Base-by-base conservation (phyloP, 2,113 vertebrate genomes). In the Hippocampus abdominalis region DNA sequence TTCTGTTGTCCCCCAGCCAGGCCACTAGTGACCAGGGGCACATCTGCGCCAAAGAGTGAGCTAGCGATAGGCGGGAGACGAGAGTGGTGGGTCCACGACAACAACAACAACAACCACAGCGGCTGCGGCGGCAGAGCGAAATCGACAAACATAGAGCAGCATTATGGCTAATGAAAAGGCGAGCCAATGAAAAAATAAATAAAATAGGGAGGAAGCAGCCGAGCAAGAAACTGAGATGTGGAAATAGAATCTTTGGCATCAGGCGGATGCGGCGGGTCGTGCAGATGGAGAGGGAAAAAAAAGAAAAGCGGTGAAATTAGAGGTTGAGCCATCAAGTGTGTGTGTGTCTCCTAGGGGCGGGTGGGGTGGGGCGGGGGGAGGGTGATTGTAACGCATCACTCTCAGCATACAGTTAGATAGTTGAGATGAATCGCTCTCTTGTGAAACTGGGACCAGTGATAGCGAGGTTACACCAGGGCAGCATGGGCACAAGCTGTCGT, bases 271-370 rank as follows among this genome's bases (percentile, higher is more conserved):
- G 80, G 66, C 73, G 81, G 86, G 73, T 89, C 78, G 73, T 20
- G 59, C 83, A 73, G 82, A 89, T 88, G 87, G 63, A 64, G 21
- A 16, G 23, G 42, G 13, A 40, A 46, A 21, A 6, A 25, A 42
- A 23, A 84, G 89, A 91, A 91, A 93, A 91, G 79, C 76, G 88
- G 83, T 62, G 75, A 89, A 92, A 91, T 92, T 92, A 92, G 82
- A 88, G 84, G 84, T 77, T 80, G 86, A 87, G 87, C 87, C 89
- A 90, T 90, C 87, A 88, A n/a, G n/a, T n/a, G 87, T 85, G 87
- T 88, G 82, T 84, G 68, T 0, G 60, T 84, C 87, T 89, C 89
- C 80, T 79, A 77, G 71, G 87, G 86, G 78, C 4, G 25, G 11
- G 25, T 15, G 23, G 54, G 3, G 51, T 0, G 10, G 57, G 7